Conservation (phyloP, 1,140 invertebrate species). For the Metopolophium dirhodum region DNA sequence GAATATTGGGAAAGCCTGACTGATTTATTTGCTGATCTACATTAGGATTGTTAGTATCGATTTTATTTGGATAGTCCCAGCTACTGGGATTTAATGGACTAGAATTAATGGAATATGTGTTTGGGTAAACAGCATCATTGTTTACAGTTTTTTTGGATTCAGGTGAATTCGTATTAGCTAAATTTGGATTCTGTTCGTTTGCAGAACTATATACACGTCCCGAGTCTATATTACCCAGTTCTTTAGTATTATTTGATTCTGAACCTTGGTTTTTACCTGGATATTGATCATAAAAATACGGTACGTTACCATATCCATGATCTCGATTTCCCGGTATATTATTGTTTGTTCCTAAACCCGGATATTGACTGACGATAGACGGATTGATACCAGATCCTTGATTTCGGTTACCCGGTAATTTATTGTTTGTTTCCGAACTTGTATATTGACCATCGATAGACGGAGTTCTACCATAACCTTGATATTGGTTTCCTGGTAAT, state of each 20-base stretch:
- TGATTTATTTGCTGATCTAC: background rate
- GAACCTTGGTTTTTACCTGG: background rate
- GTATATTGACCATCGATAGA: background rate
- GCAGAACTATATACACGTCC: background rate
- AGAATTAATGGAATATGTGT: background rate
- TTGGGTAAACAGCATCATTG: background rate
- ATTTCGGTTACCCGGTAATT: background rate
- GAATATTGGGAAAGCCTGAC: slow-evolving; percentile 24
- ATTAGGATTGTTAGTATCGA: background rate
- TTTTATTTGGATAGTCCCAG: background rate
- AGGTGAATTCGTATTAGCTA: background rate
- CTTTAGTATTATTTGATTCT: background rate
- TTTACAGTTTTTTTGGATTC: background rate
- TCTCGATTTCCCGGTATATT: background rate
- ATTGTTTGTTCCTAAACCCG: background rate
- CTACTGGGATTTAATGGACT: background rate
- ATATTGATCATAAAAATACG: background rate
- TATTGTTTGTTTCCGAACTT: background rate
- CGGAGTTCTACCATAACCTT: background rate
- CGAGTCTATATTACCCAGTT: background rate
- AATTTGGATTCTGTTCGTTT: background rate
- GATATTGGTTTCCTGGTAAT: background rate
- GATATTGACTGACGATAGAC: background rate
- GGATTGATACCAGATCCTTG: background rate
- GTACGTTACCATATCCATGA: background rate